Base-by-base conservation (phyloP, 2,113 vertebrate genomes). In the Mandrillus leucophaeus region DNA sequence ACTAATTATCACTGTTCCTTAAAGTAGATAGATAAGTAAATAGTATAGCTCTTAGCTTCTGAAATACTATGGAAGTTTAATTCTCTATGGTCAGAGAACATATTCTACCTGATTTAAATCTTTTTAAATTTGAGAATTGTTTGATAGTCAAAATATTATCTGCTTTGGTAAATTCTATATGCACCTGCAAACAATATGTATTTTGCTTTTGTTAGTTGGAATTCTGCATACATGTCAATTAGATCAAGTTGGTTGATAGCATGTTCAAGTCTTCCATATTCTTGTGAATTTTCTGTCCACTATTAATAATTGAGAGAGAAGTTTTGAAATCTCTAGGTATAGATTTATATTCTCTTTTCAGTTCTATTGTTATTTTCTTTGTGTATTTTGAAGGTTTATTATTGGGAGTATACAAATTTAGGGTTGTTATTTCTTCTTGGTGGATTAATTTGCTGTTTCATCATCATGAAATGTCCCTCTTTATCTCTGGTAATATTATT, bases 401-500 rank as follows among this genome's bases (percentile, higher is more conserved):
- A 43, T 8, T 20, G 18, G 25, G 3, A 8, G 27, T 1, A 11
- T 17, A 61, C 20, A 73, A 52, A 80, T 11, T 30, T 22, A 50
- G 73, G 32, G 25, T 43, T 72, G 38, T 23, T 32, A 45, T 14
- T 61, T 88, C 52, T 70, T 40, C 61, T 32, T 64, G 35, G 45
- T 43, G 8, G 8, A 38, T 17, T 8, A 16, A 43, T 30, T 57
- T 32, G 22, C 38, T 27, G 13, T 68, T 40, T 3, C 52, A 35
- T 70, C 75, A n/a, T 16, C 35, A 48, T 0, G 10, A 27, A 35
- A 30, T 0, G 20, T 14, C 50, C 27, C 73, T 70, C 25, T 43
- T 8, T 32, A 4, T 25, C 43, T 43, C 7, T 5, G 5, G n/a
- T 55, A 5, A 10, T 3, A 1, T 0, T n/a, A 10, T 66, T 25